Base-by-base conservation (phyloP, 1,140 invertebrate species). In the Lycorma delicatula region DNA sequence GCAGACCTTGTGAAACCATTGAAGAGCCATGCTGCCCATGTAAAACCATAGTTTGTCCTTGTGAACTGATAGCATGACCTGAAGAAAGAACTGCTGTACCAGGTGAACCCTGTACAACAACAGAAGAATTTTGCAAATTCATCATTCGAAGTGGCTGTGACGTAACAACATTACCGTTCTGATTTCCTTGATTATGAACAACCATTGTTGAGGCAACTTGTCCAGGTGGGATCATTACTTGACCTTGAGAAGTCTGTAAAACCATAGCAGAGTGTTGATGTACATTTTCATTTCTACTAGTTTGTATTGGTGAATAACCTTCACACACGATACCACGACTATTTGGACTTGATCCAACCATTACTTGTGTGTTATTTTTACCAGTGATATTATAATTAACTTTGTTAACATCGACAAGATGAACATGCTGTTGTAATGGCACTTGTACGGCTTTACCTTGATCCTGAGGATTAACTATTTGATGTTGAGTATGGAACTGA, bases 21-120 rank as follows among this genome's bases (percentile, higher is more conserved):
- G 18, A 6, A 3, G 54, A 31, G 34, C 70, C 66, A 50, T 73
- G 69, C 36, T 71, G 72, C 51, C 74, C 70, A 20, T 66, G 58
- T 50, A 71, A 70, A 61, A 72, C 72, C 6, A 70, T 47, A 3
- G 36, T 41, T 20, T 41, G 36, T 4, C 36, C 36, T 41, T 41
- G 23, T 26, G 31, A 9, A 9, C n/a, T 9, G 31, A n/a, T n/a
- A 34, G 9, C n/a, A 28, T 23, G 31, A n/a, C 31, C 9, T 34
- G 31, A n/a, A n/a, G n/a, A 34, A 11, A n/a, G 31, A 9, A 34
- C 9, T 3, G 36, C 18, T n/a, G 23, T 26, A 26, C 23, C 31
- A 26, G 16, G 9, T 25, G 18, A 23, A 55, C 18, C 34, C 23
- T 55, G 53, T 16, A 55, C 36, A 20, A 55, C 53, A 31, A 55